Evolutionary conservation across 2,113 vertebrate genomes (phyloP), one percentile per base, ranked within the genome.

Genomic region (Anhinga anhinga): DNA sequence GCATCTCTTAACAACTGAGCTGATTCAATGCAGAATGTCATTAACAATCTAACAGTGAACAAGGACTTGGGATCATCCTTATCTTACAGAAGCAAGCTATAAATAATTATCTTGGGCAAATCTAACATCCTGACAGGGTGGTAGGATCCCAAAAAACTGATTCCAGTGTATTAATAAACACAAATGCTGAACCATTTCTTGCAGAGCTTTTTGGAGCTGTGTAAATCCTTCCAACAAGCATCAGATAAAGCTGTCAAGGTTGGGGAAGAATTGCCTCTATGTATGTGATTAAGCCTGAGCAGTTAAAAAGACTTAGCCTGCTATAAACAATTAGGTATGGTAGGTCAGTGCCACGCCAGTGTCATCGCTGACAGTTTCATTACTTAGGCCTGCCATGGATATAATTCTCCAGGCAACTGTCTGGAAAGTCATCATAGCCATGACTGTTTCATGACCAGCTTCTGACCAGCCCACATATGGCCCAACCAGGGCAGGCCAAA

Each of bases 41-140:
- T 92, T 91, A 89, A 92, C 32, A 76, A 85, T 56, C 85, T 72
- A 61, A 65, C 61, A 67, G 36, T 38, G 58, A 52, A 83, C 45
- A 84, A 62, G 49, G 53, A 83, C 27, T 44, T 21, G 32, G 74
- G 61, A 94, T 91, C 82, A 82, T 80, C 73, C 23, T 93, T 92
- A 63, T 67, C 36, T 76, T 92, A 95, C 62, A 94, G 45, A 88
- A 86, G 50, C 47, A 88, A 90, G 62, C 26, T 86, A 95, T 61
- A 96, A 96, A 92, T 95, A 95, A 79, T 66, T n/a, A 73, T 83
- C 44, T 71, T 69, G 49, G 40, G 47, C 40, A 90, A 94, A 89
- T 78, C 49, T 82, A 96, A 76, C 56, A 91, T 80, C 71, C 59
- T 59, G 71, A 69, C 69, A 55, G 50, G 40, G 49, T 61, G 45